Conservation (phyloP, 1,140 invertebrate species). For the Zaprionus davidi region DNA sequence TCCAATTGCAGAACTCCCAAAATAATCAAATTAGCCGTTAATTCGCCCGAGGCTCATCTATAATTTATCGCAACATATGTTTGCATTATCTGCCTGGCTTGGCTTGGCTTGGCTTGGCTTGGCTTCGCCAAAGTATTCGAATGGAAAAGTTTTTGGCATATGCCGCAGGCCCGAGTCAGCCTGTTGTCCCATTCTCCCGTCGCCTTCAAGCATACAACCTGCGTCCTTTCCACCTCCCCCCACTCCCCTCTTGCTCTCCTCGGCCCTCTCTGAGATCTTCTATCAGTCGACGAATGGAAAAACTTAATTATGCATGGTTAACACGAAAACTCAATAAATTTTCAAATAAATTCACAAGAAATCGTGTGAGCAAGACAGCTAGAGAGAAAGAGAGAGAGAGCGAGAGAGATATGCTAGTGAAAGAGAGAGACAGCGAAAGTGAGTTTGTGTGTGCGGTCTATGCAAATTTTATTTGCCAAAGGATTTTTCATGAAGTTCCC, state of each 20-base stretch:
- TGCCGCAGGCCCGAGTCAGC: constrained; percentile 14
- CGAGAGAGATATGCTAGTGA: constrained; percentile 7
- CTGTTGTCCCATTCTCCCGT: background rate
- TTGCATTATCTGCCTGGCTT: constrained; percentile 4
- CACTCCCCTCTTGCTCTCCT: constrained; percentile 5
- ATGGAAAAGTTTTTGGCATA: constrained; percentile 38
- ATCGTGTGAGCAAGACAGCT: constrained; percentile 16
- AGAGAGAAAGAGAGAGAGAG: background rate
- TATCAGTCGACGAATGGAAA: constrained; percentile 45
- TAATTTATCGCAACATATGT: constrained; percentile 6
- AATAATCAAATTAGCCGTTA: background rate
- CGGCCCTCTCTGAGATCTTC: constrained; percentile 26
- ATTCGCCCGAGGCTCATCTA: constrained; percentile 7
- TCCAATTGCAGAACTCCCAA: too few relatives aligned
- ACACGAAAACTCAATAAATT: constrained; percentile 84
- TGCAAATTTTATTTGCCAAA: constrained; percentile 81
- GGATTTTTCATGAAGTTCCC: constrained; percentile 78
- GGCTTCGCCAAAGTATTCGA: constrained; percentile 19
- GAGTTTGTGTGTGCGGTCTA: constrained; percentile 50
- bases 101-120: background rate
- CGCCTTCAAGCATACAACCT: too few relatives aligned
- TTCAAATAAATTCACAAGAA: constrained; percentile 78
- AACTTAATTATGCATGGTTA: constrained; percentile 84
- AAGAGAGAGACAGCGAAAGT: constrained; percentile 25
- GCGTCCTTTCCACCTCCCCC: background rate